Conservation (phyloP, 1,140 invertebrate genomes). For the Acyrthosiphon pisum region DNA sequence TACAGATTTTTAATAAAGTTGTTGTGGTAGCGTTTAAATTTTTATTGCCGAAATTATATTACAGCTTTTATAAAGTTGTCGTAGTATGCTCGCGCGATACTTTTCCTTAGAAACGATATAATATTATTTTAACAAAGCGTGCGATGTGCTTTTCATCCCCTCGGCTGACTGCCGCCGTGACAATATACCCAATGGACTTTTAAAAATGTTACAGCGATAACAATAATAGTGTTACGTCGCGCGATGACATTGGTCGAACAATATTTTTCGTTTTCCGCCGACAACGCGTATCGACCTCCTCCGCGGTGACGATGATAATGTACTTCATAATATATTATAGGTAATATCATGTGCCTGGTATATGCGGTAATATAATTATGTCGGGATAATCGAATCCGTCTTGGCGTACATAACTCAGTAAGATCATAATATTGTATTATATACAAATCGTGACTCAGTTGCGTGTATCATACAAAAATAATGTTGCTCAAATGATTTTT, state of each 20-base stretch:
- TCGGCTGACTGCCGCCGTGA: neutral
- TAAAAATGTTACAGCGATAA: neutral
- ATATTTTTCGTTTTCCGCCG: neutral
- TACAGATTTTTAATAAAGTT: neutral
- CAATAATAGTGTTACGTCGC: neutral
- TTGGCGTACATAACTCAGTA: neutral
- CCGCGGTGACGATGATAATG: neutral
- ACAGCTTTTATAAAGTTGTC: neutral
- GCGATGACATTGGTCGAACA: neutral
- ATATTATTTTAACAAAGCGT: neutral
- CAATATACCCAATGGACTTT: neutral
- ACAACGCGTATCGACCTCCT: neutral
- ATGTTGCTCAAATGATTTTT: no score
- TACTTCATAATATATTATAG: no score
- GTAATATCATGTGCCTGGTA: no score
- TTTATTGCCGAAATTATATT: neutral
- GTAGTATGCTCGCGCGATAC: no score
- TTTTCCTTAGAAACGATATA: neutral
- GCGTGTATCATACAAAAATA: no score
- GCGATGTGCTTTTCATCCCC: neutral
- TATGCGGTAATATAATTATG: neutral
- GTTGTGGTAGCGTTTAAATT: neutral
- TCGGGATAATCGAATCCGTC: neutral
- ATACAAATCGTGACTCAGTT: no score
- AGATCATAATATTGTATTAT: neutral